Evolutionary conservation across 2,797 vertebrate species (phyloP).

Genomic region (Rhodeus uyekii): DNA sequence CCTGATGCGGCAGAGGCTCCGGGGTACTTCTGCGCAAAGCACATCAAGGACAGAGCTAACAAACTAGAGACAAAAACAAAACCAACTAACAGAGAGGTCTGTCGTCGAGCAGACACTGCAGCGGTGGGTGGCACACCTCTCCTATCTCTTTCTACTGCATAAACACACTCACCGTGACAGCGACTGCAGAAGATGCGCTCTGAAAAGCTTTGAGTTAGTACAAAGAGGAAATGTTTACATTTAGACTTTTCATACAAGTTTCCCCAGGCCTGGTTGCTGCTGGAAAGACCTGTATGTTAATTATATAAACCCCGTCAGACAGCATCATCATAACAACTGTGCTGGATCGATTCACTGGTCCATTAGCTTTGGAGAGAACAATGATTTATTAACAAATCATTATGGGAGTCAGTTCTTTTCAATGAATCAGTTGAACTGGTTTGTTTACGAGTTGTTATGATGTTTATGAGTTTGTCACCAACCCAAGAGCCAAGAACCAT

Average conservation of each 20-base stretch:
- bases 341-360: neutral
- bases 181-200: neutral
- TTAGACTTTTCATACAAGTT: slow-evolving; percentile 8
- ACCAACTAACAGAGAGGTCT: slow-evolving; percentile 35
- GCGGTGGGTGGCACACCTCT: slow-evolving; percentile 41
- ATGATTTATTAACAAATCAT: neutral
- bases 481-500: neutral
- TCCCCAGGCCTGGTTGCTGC: neutral
- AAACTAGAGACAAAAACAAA: slow-evolving; percentile 49
- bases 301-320: neutral
- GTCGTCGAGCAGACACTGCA: slow-evolving; percentile 27
- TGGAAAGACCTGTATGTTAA: neutral
- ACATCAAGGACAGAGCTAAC: slow-evolving; percentile 45
- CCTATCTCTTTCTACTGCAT: slow-evolving; percentile 8
- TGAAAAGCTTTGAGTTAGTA: slow-evolving; percentile 4
- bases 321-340: neutral
- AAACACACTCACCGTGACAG: neutral
- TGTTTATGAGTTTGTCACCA: no score
- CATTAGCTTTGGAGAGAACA: neutral
- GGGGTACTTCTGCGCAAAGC: slow-evolving; percentile 2
- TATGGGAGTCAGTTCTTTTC: neutral
- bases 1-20: slow-evolving; percentile 37
- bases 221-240: slow-evolving; percentile 17
- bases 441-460: no score
- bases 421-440: neutral